phyloP scores from a whole-genome alignment of 1,140 invertebrate genomes.

The Stegodyphus dumicola region DNA sequence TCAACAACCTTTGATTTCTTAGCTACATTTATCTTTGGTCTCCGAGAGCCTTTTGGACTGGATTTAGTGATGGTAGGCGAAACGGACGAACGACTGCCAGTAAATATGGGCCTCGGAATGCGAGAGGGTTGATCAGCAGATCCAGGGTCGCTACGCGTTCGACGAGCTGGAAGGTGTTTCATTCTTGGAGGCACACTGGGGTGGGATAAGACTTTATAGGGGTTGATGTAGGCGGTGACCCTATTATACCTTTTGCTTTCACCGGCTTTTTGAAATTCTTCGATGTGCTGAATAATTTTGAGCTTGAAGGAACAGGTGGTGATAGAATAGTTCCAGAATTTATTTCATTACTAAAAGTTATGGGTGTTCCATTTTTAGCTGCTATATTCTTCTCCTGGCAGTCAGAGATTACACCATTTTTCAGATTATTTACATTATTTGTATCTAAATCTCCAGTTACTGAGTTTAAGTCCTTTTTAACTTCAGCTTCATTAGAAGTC shows the following conservation, averaged over 20 bases:
- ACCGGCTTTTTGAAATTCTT: not conserved
- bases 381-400: not conserved
- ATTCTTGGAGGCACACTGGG: constrained; percentile 43
- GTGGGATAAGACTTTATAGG: constrained; percentile 45
- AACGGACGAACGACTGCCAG: not conserved
- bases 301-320: not conserved
- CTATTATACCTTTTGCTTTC: constrained; percentile 6
- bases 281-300: not conserved
- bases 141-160: constrained; percentile 53
- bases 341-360: not conserved
- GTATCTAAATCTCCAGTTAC: too few relatives aligned
- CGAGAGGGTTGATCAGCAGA: constrained; percentile 40
- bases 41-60: constrained; percentile 8
- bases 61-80: not conserved
- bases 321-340: not conserved
- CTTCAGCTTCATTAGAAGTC: not conserved
- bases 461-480: not conserved
- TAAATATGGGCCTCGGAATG: constrained; percentile 35
- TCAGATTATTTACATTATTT: too few relatives aligned
- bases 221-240: not conserved
- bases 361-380: not conserved
- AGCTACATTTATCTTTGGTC: not conserved
- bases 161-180: constrained; percentile 34
- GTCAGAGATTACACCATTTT: not conserved
- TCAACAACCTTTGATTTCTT: not conserved